Conservation (phyloP, 2,113 vertebrate species). For the Indri indri region DNA sequence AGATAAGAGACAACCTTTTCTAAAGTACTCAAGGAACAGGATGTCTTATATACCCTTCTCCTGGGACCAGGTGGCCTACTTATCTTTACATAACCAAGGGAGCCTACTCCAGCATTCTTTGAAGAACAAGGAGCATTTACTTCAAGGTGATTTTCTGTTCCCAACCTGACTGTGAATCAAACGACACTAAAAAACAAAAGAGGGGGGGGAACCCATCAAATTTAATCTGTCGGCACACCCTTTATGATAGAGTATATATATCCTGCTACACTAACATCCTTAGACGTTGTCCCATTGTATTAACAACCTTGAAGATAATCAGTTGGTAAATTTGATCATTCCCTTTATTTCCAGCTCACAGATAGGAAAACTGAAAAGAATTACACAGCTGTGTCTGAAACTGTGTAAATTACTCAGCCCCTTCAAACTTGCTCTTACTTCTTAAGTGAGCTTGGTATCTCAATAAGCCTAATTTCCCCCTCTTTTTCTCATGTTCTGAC, state of each 20-base stretch:
- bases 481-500: neutral
- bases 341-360: neutral
- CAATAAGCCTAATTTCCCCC: neutral
- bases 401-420: neutral
- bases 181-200: neutral
- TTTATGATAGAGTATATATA: neutral
- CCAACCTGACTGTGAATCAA: constrained; percentile 41
- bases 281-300: neutral
- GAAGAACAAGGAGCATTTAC: constrained; percentile 36
- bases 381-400: neutral
- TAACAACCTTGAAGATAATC: constrained; percentile 1
- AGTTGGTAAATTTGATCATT: neutral
- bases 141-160: constrained; percentile 67
- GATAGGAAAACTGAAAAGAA: constrained; percentile 3
- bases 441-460: neutral
- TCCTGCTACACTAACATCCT: neutral
- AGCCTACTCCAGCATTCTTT: constrained; percentile 26
- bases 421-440: neutral
- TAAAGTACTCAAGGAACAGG: constrained; percentile 25
- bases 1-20: constrained; percentile 35
- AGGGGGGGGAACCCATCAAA: neutral
- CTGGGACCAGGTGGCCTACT: neutral
- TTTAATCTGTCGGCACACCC: neutral
- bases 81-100: constrained; percentile 49
- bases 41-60: constrained; percentile 1